Base-by-base conservation (phyloP, 2,113 vertebrate genomes). In the Pandion haliaetus region DNA sequence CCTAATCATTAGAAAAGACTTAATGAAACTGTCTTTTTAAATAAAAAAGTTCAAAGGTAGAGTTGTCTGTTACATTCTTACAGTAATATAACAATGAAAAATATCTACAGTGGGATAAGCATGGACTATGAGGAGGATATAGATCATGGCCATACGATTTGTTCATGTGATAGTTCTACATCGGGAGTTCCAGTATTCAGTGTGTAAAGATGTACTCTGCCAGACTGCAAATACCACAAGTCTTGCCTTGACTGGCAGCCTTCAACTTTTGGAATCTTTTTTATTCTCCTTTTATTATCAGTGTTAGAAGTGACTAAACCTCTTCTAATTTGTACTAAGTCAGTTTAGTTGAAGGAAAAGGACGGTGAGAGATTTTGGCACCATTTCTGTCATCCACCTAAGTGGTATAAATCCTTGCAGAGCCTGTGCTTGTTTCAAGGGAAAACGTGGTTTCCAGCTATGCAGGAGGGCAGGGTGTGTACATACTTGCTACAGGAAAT, bases 291-390 rank as follows among this genome's bases (percentile, higher is more conserved):
- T 87, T 77, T 90, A 72, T 76, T 96, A n/a, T 76, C 59, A 36
- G 1, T 31, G 40, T 82, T 85, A 77, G 58, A 85, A 87, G 32
- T 82, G 50, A 92, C 59, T 88, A 55, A 94, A 57, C 36, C 23
- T 54, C 50, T 91, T 95, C 36, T 62, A 80, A 14, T 83, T 80
- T 90, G 78, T 94, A 44, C 45, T 50, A 69, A 50, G 47, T 73
- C 2, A 28, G 62, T 84, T 84, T 69, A 74, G 65, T 70, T 93
- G 58, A 88, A 85, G 54, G 38, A 45, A 80, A 80, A 54, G 63
- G 24, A 80, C 65, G 62, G 32, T 91, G 63, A 89, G 73, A 86
- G 77, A 80, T 94, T 91, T 91, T 97, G 88, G 84, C 78, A 80
- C 47, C 9, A 20, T 87, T 96, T 96, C 77, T 97, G 59, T 87